A percentile compares a stretch with the other conserved stretches of the same genome.
These are phyloP conservation scores for Pyrocoelia pectoralis DNA, from an alignment of 2,888 invertebrate genomes.

Conservation along the genomic window DNA sequence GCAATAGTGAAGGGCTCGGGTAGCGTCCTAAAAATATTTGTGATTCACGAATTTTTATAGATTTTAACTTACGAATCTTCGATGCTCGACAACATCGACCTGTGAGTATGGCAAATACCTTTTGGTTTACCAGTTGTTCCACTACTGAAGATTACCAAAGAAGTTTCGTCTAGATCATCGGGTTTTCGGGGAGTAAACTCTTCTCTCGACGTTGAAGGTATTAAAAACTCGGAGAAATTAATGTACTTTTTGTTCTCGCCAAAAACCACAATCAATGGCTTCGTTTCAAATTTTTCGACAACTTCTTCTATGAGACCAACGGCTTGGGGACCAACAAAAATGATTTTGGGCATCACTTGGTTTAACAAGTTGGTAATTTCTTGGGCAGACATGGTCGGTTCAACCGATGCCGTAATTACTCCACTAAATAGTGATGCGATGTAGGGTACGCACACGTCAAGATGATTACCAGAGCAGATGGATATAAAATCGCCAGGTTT, in stretches of 20 bases:
- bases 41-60: too few relatives aligned
- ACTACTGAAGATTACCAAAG: conserved; percentile 1
- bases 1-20: neutral
- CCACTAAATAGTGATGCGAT: neutral
- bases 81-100: neutral
- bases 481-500: conserved; percentile 56
- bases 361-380: neutral
- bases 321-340: neutral
- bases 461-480: neutral
- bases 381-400: neutral
- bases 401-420: neutral
- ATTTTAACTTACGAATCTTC: neutral
- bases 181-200: neutral
- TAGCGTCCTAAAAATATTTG: neutral
- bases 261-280: neutral
- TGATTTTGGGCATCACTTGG: neutral
- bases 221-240: neutral
- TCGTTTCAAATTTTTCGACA: neutral
- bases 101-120: conserved; percentile 47
- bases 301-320: neutral
- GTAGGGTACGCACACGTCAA: neutral
- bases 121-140: conserved; percentile 53
- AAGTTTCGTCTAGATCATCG: conserved; percentile 50
- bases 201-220: neutral
- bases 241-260: neutral